Conservation (phyloP, 1,140 invertebrate species). For the Caenorhabditis inopinata region DNA sequence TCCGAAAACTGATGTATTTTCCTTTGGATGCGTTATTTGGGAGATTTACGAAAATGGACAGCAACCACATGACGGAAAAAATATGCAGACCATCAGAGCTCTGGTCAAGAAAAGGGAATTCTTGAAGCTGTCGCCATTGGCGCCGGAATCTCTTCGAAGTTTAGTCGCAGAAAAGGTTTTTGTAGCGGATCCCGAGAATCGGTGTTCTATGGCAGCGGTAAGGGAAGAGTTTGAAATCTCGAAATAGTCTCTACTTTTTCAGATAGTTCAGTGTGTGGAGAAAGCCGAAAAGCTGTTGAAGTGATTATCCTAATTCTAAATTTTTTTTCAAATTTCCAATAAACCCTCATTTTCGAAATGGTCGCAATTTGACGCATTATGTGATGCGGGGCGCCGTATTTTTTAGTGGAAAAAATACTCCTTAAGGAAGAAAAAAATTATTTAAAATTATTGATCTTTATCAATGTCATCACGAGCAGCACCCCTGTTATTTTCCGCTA, state of each 20-base stretch:
- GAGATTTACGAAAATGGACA: constrained; percentile 3
- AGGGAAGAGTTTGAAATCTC: background rate
- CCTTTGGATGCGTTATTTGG: constrained; percentile 12
- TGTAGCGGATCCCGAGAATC: constrained; percentile 1
- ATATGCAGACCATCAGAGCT: background rate
- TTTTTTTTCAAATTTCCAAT: too few species aligned
- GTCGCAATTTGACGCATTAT: too few species aligned
- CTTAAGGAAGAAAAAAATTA: too few species aligned
- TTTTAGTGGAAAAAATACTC: too few species aligned
- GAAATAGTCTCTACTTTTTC: background rate
- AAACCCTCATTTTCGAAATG: too few species aligned
- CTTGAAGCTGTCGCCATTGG: background rate
- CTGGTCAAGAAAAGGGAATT: background rate
- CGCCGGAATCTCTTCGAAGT: background rate
- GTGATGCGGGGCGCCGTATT: too few species aligned
- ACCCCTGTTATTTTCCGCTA: too few species aligned
- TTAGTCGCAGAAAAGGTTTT: constrained; percentile 6
- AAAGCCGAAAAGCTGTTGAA: background rate
- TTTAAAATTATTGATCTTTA: too few species aligned
- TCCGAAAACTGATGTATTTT: background rate
- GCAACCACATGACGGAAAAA: constrained; percentile 4
- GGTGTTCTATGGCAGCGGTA: background rate
- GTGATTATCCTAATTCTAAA: too few species aligned
- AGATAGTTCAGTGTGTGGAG: background rate
- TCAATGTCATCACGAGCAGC: too few species aligned